phyloP scores from a whole-genome alignment of 2,888 invertebrate genomes.

The Cosmia trapezina region DNA sequence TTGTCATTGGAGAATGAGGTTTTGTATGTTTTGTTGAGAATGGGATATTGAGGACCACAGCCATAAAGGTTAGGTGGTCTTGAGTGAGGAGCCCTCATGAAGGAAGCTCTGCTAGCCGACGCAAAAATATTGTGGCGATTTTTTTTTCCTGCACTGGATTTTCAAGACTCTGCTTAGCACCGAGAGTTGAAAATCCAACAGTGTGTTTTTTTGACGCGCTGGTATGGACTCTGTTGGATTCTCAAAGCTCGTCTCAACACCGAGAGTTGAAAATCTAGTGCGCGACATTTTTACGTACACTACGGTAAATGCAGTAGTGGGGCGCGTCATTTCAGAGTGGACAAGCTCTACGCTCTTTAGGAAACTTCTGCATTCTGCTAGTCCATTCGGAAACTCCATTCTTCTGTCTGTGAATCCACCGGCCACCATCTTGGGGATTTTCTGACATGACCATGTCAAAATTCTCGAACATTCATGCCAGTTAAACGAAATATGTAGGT shows the following conservation, averaged over 20 bases:
- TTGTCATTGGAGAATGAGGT: neutral
- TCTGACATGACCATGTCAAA: neutral
- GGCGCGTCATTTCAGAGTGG: no score
- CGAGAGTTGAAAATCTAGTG: no score
- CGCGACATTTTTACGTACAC: no score
- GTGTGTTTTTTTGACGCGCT: no score
- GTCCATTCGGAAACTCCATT: neutral
- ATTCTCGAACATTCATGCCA: neutral
- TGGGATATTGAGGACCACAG: neutral
- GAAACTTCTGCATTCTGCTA: neutral
- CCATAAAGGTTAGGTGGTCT: neutral
- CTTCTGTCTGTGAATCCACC: neutral
- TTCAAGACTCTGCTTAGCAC: no score
- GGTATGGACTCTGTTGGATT: no score
- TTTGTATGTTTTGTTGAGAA: neutral
- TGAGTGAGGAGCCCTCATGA: neutral
- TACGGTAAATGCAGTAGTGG: no score
- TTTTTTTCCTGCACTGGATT: no score
- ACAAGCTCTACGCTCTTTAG: neutral
- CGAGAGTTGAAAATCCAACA: no score
- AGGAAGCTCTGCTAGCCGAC: neutral
- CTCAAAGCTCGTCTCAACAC: no score
- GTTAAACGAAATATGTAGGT: no score
- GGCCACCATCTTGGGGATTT: neutral
- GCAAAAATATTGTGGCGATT: no score